phyloP scores from a whole-genome alignment of 1,140 invertebrate genomes.

The Drosophila ercepeae region DNA sequence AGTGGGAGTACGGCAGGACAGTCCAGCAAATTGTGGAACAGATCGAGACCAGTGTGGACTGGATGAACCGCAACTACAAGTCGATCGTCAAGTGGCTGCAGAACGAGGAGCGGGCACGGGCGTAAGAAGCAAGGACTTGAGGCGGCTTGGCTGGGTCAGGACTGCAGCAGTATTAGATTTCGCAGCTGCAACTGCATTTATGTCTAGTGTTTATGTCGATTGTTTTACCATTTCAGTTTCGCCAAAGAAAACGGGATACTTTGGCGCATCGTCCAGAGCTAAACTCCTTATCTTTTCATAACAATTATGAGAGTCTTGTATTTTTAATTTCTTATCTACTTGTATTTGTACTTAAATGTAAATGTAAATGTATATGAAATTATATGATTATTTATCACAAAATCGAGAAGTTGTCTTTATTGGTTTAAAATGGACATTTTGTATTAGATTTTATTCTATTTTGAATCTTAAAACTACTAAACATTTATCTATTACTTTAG shows the following conservation, averaged over 20 bases:
- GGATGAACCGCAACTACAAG: slow-evolving; percentile 90
- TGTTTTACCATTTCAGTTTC: slow-evolving; percentile 26
- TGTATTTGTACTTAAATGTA: slow-evolving; percentile 79
- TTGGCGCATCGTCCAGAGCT: slow-evolving; percentile 29
- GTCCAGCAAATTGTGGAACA: slow-evolving; percentile 92
- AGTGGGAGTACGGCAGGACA: slow-evolving; percentile 88
- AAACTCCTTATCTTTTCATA: slow-evolving; percentile 46
- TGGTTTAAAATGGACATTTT: too few relatives aligned
- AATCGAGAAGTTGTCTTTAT: too few relatives aligned
- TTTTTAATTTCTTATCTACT: slow-evolving; percentile 62
- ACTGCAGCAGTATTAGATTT: slow-evolving; percentile 65
- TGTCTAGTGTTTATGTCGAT: slow-evolving; percentile 54
- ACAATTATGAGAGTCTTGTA: slow-evolving; percentile 55
- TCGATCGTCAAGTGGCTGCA: slow-evolving; percentile 90
- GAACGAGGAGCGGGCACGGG: slow-evolving; percentile 24
- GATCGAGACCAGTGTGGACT: slow-evolving; percentile 90
- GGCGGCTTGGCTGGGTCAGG: slow-evolving; percentile 45
- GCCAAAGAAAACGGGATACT: slow-evolving; percentile 48
- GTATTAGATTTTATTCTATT: too few relatives aligned
- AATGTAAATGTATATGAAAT: slow-evolving; percentile 65
- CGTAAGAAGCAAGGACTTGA: not conserved
- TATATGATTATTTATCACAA: slow-evolving; percentile 29
- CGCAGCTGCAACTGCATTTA: slow-evolving; percentile 54
- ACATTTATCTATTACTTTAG: too few relatives aligned
- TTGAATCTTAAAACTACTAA: too few relatives aligned